Evolutionary conservation across 2,797 vertebrate genomes (phyloP).

Genomic region (Pempheris klunzingeri): DNA sequence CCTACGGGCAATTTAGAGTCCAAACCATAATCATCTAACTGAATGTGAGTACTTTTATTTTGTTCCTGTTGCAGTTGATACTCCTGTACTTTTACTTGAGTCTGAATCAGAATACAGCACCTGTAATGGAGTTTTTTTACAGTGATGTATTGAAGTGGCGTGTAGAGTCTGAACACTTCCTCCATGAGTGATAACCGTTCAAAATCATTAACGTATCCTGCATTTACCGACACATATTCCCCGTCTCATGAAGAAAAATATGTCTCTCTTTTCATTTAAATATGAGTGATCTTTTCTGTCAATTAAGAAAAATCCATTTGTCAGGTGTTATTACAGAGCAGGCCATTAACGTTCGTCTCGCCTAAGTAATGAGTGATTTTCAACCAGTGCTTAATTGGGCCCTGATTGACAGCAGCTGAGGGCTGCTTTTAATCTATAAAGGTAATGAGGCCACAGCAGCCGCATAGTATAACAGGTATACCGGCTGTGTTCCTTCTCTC

Average conservation of each 20-base stretch:
- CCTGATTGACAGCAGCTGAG: constrained; percentile 15
- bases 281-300: neutral
- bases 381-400: neutral
- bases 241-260: neutral
- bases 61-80: too few relatives aligned
- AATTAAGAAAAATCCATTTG: constrained; percentile 1
- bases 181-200: neutral
- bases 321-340: neutral
- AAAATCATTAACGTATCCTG: neutral
- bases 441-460: neutral
- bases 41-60: neutral
- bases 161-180: neutral
- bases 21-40: too few relatives aligned
- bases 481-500: neutral
- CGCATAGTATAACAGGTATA: neutral
- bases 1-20: too few relatives aligned
- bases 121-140: neutral
- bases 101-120: neutral
- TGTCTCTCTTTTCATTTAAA: neutral
- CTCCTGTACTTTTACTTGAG: neutral
- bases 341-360: neutral
- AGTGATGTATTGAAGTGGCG: neutral
- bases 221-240: neutral
- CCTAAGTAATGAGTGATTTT: neutral
- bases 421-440: constrained; percentile 5